phyloP scores from a whole-genome alignment of 2,113 vertebrate genomes.

The Odontophorus gujanensis region DNA sequence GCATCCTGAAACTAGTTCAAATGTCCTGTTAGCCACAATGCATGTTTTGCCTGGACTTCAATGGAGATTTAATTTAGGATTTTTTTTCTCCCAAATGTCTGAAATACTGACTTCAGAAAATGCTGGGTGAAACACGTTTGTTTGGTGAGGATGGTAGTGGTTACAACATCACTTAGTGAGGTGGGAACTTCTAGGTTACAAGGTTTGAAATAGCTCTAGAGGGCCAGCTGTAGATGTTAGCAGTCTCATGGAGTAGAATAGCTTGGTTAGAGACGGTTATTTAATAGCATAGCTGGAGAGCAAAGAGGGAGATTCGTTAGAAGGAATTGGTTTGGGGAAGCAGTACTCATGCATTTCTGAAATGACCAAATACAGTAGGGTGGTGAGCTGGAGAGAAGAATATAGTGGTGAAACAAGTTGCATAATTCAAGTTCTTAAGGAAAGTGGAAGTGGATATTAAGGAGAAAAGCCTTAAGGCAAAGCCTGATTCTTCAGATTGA shows the following conservation, averaged over 20 bases:
- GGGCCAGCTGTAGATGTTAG: neutral
- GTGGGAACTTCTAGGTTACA: neutral
- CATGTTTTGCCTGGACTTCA: constrained; percentile 62
- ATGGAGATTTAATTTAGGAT: constrained; percentile 43
- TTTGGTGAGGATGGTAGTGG: neutral
- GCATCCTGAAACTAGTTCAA: constrained; percentile 32
- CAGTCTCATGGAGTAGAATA: neutral
- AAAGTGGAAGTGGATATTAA: constrained; percentile 6
- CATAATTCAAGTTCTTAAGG: neutral
- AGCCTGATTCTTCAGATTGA: neutral
- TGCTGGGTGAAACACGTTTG: neutral
- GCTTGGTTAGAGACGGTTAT: neutral
- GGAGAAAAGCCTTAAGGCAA: neutral
- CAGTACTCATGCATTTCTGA: neutral
- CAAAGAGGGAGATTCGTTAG: neutral
- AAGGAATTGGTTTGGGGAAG: neutral
- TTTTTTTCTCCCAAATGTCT: constrained; percentile 34
- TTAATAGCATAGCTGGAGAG: neutral
- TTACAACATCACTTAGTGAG: neutral
- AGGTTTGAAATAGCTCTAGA: neutral
- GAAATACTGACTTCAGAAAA: neutral
- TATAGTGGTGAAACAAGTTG: neutral
- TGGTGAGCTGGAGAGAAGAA: neutral
- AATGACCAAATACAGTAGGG: neutral
- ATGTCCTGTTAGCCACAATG: constrained; percentile 39